phyloP scores from a whole-genome alignment of 2,888 invertebrate species.

The Gerris lacustris region DNA sequence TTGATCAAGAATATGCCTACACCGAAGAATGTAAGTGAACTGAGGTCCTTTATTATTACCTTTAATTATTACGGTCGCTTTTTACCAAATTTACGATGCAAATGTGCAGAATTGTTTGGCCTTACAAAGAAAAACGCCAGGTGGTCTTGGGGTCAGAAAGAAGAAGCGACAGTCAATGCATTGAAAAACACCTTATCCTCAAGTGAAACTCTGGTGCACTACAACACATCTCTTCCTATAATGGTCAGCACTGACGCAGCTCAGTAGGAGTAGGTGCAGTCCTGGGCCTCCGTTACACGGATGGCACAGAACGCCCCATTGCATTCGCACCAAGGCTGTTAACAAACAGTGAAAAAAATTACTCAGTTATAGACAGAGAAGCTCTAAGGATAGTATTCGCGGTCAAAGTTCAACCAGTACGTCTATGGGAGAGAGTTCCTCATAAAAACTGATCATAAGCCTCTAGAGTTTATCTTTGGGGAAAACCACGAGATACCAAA shows the following conservation, averaged over 20 bases:
- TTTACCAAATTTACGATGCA: too few relatives aligned
- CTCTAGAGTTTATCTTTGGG: slow-evolving; percentile 1
- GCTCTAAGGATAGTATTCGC: not conserved
- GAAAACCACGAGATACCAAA: slow-evolving; percentile 8
- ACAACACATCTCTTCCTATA: slow-evolving; percentile 2
- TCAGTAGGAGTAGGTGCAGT: slow-evolving; percentile 14
- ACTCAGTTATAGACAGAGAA: not conserved
- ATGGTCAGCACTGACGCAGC: slow-evolving; percentile 10
- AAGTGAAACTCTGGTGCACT: slow-evolving; percentile 1
- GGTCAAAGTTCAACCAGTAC: slow-evolving; percentile 3
- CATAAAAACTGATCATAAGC: slow-evolving; percentile 8
- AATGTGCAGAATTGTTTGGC: too few relatives aligned
- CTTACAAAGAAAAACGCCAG: not conserved
- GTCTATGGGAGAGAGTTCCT: slow-evolving; percentile 13
- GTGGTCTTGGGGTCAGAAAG: slow-evolving; percentile 2
- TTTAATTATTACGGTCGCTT: too few relatives aligned
- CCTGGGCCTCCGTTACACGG: slow-evolving; percentile 8
- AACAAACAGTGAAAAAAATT: not conserved
- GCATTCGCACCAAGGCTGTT: slow-evolving; percentile 5
- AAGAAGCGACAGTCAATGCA: slow-evolving; percentile 4
- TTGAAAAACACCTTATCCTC: not conserved
- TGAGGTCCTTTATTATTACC: too few relatives aligned
- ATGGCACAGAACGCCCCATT: slow-evolving; percentile 14
- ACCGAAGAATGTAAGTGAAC: too few relatives aligned
- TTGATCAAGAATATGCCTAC: too few relatives aligned